Evolutionary conservation across 2,797 vertebrate species (phyloP).

Genomic region (Ficedula albicollis): DNA sequence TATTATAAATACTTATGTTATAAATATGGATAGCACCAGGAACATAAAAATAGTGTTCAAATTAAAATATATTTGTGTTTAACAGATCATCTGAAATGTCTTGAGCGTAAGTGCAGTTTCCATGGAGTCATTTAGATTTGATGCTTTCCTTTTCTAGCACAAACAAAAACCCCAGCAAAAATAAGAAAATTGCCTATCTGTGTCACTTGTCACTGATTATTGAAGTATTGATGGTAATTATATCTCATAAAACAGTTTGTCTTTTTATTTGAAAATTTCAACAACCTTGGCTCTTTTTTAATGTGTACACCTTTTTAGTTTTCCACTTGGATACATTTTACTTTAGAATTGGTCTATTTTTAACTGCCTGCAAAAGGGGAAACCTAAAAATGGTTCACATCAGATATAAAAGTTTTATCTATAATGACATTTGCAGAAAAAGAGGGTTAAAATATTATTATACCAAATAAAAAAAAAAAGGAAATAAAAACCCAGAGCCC

Average conservation of each 20-base stretch:
- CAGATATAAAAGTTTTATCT: not conserved
- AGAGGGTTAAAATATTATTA: not conserved
- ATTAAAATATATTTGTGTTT: not conserved
- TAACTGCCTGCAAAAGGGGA: not conserved
- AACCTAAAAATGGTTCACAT: not conserved
- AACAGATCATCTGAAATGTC: not conserved
- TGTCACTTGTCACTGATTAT: not conserved
- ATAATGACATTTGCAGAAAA: not conserved
- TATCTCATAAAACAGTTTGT: not conserved
- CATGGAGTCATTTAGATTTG: not conserved
- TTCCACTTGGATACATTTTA: not conserved
- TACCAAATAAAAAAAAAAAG: not conserved
- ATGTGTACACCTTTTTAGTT: not conserved
- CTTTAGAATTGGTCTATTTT: not conserved
- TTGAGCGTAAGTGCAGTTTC: not conserved
- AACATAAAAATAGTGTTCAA: not conserved
- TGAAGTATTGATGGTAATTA: not conserved
- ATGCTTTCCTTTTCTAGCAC: not conserved
- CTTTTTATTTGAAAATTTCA: not conserved
- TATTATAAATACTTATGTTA: not conserved
- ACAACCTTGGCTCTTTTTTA: not conserved
- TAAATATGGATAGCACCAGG: not conserved
- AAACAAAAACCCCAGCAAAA: not conserved
- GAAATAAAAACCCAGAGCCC: fast-evolving
- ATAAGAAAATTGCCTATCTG: not conserved